Evolutionary conservation across 2,888 invertebrate species (phyloP), one percentile per base, ranked within the genome.

Genomic region (Chouioia cunea): DNA sequence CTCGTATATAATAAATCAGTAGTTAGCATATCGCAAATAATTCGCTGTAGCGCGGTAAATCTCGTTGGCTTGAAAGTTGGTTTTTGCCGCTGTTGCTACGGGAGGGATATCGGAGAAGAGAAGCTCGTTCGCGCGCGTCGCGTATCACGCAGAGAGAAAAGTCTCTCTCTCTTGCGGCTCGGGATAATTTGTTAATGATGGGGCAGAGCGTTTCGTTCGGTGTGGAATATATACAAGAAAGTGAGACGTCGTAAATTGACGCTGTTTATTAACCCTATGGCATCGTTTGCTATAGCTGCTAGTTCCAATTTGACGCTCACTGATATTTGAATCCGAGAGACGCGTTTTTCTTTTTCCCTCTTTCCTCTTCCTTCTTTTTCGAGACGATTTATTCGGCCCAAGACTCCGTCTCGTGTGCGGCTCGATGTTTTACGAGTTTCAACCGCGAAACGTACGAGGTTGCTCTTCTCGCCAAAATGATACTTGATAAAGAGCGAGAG

Each of bases 181-280:
- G 65, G 78, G 78, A 80, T 78, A 77, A 80, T 80, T 79, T 77
- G 78, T 80, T 79, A 79, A 78, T 78, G 78, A 79, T 76, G 76
- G 76, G 59, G n/a, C n/a, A 56, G 68, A 67, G 71, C 73, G 76
- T 74, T 74, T 18, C 16, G 20, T 23, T 47, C 16, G 16, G 52
- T n/a, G n/a, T n/a, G n/a, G n/a, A n/a, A n/a, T n/a, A n/a, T n/a
- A n/a, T n/a, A n/a, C n/a, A 43, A n/a, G 58, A 69, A 71, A 73
- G 69, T 70, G 74, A 73, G 74, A 73, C 68, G 65, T 69, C 71
- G 75, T 74, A 74, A 75, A 75, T 75, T 22, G 64, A 18, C 12
- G 56, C 27, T 56, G n/a, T n/a, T 56, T 16, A 56, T 18, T 16
- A n/a, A n/a, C 23, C 20, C 6, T 2, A 12, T 8, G 8, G 23